Percentiles rank a stretch among this genome's conserved stretches.
Evolutionary conservation across 2,113 vertebrate species (phyloP).

Genomic region (Circaetus gallicus): DNA sequence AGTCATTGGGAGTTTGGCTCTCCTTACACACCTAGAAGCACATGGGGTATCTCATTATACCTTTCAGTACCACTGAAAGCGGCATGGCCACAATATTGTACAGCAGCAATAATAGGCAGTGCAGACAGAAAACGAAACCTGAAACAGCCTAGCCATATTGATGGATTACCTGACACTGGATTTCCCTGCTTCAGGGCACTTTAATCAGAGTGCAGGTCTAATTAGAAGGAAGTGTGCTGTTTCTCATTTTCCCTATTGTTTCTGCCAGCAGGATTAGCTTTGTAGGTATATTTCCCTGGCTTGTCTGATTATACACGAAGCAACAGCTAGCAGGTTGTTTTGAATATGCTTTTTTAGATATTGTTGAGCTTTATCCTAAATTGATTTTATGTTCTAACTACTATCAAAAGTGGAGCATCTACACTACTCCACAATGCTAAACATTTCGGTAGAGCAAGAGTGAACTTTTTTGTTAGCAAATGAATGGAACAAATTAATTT

Average conservation of each 20-base stretch:
- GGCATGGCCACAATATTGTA: background rate
- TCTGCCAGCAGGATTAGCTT: background rate
- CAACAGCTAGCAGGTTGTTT: background rate
- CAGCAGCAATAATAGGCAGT: background rate
- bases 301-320: background rate
- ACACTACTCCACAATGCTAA: background rate
- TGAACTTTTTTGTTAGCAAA: background rate
- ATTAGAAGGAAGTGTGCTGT: conserved; percentile 4
- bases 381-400: background rate
- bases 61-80: background rate
- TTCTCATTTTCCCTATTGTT: background rate
- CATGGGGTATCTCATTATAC: background rate
- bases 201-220: background rate
- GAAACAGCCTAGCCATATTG: background rate
- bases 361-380: background rate
- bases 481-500: background rate
- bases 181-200: conserved; percentile 9
- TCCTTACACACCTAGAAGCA: background rate
- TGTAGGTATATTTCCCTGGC: background rate
- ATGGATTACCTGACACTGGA: conserved; percentile 2
- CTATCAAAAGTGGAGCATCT: background rate
- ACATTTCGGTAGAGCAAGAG: background rate
- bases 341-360: background rate
- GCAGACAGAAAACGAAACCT: background rate
- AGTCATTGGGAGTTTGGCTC: background rate